phyloP scores from a whole-genome alignment of 2,888 invertebrate species.

The Caenorhabditis sp. region DNA sequence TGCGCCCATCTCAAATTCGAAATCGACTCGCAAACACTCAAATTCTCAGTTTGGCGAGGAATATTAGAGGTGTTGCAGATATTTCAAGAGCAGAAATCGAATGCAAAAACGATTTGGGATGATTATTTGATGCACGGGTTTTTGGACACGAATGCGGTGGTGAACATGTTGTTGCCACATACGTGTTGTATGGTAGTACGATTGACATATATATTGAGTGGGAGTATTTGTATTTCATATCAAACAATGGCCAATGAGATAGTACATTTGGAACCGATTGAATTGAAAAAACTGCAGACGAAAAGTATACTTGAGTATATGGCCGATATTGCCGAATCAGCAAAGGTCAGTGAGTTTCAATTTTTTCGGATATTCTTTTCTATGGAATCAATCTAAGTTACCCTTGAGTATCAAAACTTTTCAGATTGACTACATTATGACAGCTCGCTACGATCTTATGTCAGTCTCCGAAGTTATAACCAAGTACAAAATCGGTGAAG shows the following conservation, averaged over 20 bases:
- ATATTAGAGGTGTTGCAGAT: constrained; percentile 63
- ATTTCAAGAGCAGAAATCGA: constrained; percentile 57
- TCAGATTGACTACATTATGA: constrained; percentile 32
- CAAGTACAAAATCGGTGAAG: constrained; percentile 17
- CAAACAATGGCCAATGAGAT: constrained; percentile 34
- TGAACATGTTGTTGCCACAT: constrained; percentile 36
- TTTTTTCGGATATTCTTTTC: neutral
- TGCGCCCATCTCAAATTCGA: constrained; percentile 69
- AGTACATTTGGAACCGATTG: constrained; percentile 68
- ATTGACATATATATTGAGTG: constrained; percentile 34
- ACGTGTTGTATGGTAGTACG: constrained; percentile 35
- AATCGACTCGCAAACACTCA: constrained; percentile 44
- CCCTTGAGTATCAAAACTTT: neutral
- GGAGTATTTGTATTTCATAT: constrained; percentile 46
- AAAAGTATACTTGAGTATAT: constrained; percentile 68
- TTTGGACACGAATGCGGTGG: constrained; percentile 46
- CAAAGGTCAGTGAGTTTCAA: constrained; percentile 49
- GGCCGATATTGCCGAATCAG: constrained; percentile 65
- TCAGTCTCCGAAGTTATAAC: constrained; percentile 20
- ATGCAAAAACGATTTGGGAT: constrained; percentile 61
- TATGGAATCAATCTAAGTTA: too few species aligned
- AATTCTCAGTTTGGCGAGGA: constrained; percentile 68
- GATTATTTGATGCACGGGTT: constrained; percentile 56
- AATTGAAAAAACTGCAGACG: constrained; percentile 67
- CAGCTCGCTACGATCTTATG: constrained; percentile 24